Percentiles rank a stretch among this genome's conserved stretches.
These are phyloP conservation scores for Melinopterus prodromus DNA, from an alignment of 2,888 invertebrate genomes.

Conservation along the genomic window DNA sequence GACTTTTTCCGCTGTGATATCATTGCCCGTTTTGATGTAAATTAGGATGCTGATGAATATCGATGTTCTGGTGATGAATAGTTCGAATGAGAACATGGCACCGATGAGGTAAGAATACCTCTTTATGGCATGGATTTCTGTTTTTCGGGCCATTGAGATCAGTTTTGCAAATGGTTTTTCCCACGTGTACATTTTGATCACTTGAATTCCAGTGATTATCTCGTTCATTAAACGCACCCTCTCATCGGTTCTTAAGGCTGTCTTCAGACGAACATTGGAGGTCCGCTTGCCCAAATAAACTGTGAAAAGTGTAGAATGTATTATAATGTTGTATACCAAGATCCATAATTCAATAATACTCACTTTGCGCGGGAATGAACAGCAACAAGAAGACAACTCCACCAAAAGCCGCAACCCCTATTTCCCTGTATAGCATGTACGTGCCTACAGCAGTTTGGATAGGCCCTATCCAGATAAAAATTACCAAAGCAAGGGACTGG, in stretches of 20 bases:
- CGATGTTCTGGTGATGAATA: slow-evolving; percentile 88
- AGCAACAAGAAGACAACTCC: slow-evolving; percentile 60
- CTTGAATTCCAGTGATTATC: slow-evolving; percentile 79
- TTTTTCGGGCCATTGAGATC: slow-evolving; percentile 78
- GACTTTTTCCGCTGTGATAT: slow-evolving; percentile 83
- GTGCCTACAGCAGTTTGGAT: slow-evolving; percentile 68
- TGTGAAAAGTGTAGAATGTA: slow-evolving; percentile 45
- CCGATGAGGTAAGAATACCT: slow-evolving; percentile 81
- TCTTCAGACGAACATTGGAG: slow-evolving; percentile 59
- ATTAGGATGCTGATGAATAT: slow-evolving; percentile 85
- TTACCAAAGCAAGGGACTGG: slow-evolving; percentile 85
- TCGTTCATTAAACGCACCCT: slow-evolving; percentile 75
- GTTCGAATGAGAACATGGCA: slow-evolving; percentile 81
- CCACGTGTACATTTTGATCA: slow-evolving; percentile 98
- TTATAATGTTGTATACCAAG: slow-evolving; percentile 33
- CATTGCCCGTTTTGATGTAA: slow-evolving; percentile 74
- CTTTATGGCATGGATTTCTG: slow-evolving; percentile 76
- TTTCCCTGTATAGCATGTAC: slow-evolving; percentile 63
- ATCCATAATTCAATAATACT: slow-evolving; percentile 42
- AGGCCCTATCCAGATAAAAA: slow-evolving; percentile 80
- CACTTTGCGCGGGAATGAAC: slow-evolving; percentile 59
- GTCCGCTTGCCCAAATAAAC: slow-evolving; percentile 57
- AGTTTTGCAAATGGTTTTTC: slow-evolving; percentile 88
- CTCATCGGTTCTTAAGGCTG: slow-evolving; percentile 71
- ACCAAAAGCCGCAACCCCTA: slow-evolving; percentile 59